Percentiles rank a stretch among this genome's conserved stretches.
Conservation (phyloP, 2,888 invertebrate species). For the Cactoblastis cactorum region DNA sequence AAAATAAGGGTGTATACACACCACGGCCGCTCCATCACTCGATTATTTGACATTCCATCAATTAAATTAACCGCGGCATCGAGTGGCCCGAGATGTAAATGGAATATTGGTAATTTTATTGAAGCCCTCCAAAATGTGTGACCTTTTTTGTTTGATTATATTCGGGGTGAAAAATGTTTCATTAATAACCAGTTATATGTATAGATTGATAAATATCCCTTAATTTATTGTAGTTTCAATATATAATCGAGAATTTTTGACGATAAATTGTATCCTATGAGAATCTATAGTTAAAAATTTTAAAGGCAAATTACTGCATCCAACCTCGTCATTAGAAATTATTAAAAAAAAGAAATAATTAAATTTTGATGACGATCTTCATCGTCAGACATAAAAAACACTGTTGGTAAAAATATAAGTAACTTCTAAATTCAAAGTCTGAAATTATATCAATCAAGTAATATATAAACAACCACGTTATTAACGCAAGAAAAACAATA, state of each 20-base stretch:
- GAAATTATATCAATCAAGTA: too few relatives aligned
- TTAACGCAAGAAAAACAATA: not conserved
- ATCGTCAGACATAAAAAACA: too few relatives aligned
- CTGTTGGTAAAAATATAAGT: too few relatives aligned
- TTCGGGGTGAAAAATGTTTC: not conserved
- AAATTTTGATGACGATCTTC: too few relatives aligned
- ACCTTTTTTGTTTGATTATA: conserved; percentile 8
- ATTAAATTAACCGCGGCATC: conserved; percentile 35
- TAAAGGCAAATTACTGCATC: too few relatives aligned
- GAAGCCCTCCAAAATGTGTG: not conserved
- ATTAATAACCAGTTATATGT: too few relatives aligned
- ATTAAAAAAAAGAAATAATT: too few relatives aligned
- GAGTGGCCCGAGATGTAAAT: conserved; percentile 22
- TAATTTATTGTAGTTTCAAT: not conserved
- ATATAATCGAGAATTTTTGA: too few relatives aligned
- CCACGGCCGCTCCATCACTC: conserved; percentile 30
- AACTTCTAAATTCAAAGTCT: too few relatives aligned
- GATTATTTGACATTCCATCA: conserved; percentile 30
- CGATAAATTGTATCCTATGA: too few relatives aligned
- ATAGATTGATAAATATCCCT: not conserved
- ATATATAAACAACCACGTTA: not conserved
- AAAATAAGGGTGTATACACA: conserved; percentile 38
- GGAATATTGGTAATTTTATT: conserved; percentile 7
- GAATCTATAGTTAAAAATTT: too few relatives aligned
- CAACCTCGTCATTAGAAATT: too few relatives aligned